Percentiles rank a stretch among this genome's conserved stretches.
Conservation (phyloP, 2,113 vertebrate genomes). For the Meleagris gallopavo region DNA sequence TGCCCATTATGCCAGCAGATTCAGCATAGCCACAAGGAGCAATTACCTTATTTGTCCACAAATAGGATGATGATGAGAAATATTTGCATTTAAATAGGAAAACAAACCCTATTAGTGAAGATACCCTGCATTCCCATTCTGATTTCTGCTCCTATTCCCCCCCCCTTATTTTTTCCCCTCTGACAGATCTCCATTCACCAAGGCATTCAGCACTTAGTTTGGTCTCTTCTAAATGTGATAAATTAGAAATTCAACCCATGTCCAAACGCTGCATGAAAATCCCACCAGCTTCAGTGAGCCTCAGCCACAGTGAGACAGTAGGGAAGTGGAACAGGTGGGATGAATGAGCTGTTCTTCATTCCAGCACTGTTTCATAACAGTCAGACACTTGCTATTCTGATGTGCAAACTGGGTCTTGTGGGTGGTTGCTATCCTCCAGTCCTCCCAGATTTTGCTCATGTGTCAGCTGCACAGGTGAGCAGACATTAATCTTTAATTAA, state of each 20-base stretch:
- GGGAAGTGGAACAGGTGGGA: not conserved
- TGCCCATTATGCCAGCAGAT: not conserved
- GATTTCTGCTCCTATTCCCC: not conserved
- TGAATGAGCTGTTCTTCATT: not conserved
- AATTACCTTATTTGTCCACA: not conserved
- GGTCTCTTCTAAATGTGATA: not conserved
- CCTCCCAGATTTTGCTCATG: not conserved
- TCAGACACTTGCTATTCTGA: not conserved
- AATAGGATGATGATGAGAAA: not conserved
- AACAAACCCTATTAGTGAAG: not conserved
- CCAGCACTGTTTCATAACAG: not conserved
- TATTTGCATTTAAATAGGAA: constrained; percentile 19
- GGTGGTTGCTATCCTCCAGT: not conserved
- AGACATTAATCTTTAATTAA: not conserved
- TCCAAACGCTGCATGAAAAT: not conserved
- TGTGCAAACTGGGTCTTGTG: not conserved
- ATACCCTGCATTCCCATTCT: not conserved
- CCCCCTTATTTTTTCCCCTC: not conserved
- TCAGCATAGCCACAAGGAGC: not conserved
- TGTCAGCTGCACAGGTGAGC: not conserved
- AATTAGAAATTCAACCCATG: not conserved
- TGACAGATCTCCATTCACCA: not conserved
- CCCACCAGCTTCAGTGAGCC: not conserved
- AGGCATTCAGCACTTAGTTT: not conserved
- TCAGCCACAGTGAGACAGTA: not conserved